phyloP scores from a whole-genome alignment of 2,113 vertebrate genomes.

The Corythornis madagascariensis region DNA sequence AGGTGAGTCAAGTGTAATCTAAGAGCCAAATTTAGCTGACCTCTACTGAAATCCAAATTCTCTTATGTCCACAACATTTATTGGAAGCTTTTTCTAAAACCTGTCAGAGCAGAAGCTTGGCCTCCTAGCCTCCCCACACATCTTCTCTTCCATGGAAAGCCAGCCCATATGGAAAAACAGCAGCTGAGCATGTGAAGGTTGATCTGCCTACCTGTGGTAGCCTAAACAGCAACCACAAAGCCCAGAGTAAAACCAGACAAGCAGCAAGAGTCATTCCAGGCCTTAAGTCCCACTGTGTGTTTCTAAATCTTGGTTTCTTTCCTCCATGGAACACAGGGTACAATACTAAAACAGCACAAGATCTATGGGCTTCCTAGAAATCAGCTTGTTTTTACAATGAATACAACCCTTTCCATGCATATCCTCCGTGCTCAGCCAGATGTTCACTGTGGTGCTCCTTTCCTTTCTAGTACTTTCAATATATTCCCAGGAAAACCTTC shows the following conservation, averaged over 20 bases:
- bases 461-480: neutral
- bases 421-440: neutral
- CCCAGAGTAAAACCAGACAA: neutral
- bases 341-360: neutral
- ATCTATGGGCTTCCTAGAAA: neutral
- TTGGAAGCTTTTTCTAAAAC: neutral
- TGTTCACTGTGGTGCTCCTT: neutral
- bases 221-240: neutral
- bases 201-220: neutral
- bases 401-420: accelerated
- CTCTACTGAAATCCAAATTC: neutral
- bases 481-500: neutral
- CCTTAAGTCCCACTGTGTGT: neutral
- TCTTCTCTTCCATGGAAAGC: neutral
- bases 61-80: neutral
- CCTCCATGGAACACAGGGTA: neutral
- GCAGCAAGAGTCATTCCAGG: neutral
- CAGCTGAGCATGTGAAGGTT: neutral
- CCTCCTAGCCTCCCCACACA: neutral
- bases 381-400: neutral
- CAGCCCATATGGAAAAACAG: neutral
- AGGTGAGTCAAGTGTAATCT: neutral
- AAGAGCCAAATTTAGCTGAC: neutral
- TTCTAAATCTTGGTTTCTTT: neutral
- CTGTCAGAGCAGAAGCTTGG: neutral